Evolutionary conservation across 2,888 invertebrate genomes (phyloP).

Genomic region (Plagiodera versicolora): DNA sequence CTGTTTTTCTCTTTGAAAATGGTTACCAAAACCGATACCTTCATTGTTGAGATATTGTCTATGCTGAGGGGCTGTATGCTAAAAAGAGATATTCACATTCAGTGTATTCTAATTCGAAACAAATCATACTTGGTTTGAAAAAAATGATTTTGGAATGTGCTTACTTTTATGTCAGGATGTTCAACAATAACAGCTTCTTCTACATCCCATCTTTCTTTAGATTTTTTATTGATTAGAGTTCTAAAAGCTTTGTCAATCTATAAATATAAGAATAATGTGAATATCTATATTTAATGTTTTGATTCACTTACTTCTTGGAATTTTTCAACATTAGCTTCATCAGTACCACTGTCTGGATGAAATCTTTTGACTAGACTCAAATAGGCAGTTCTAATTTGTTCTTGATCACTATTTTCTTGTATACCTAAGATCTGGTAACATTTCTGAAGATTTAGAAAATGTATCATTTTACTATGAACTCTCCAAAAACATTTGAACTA

Average conservation of each 20-base stretch:
- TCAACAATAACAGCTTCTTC: constrained; percentile 56
- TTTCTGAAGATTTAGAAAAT: constrained; percentile 57
- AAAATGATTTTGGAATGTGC: not conserved
- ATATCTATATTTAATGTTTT: too few relatives aligned
- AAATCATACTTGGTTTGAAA: constrained; percentile 19
- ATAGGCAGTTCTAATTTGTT: constrained; percentile 72
- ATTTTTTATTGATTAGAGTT: constrained; percentile 67
- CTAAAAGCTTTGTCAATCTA: constrained; percentile 76
- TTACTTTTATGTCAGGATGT: constrained; percentile 68
- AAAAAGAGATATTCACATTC: constrained; percentile 40
- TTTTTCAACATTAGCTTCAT: constrained; percentile 70
- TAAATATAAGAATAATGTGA: constrained; percentile 18
- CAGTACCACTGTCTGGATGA: constrained; percentile 80
- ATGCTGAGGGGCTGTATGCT: constrained; percentile 89
- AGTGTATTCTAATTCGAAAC: too few relatives aligned
- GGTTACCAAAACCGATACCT: constrained; percentile 78
- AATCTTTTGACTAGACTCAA: constrained; percentile 75
- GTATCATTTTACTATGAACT: not conserved
- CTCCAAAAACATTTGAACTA: not conserved
- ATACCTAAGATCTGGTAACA: constrained; percentile 70
- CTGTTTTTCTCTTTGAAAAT: constrained; percentile 76
- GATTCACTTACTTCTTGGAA: constrained; percentile 64
- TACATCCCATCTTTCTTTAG: constrained; percentile 60
- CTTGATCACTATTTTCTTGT: constrained; percentile 68
- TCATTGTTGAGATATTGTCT: constrained; percentile 79